Evolutionary conservation across 2,888 invertebrate genomes (phyloP).

Genomic region (Merodon equestris): DNA sequence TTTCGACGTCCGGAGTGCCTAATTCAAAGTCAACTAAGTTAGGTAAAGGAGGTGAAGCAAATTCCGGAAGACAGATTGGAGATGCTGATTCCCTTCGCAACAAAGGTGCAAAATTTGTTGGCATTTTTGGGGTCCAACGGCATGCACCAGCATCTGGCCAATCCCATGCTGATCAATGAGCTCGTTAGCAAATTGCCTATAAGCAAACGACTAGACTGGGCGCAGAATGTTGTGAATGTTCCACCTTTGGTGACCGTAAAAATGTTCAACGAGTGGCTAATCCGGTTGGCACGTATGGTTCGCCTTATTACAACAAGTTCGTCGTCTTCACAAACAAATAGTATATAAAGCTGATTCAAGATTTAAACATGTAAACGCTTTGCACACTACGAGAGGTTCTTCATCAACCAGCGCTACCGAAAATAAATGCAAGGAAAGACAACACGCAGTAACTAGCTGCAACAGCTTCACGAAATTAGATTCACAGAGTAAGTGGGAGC

Average conservation of each 20-base stretch:
- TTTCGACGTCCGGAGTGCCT: slow-evolving; percentile 45
- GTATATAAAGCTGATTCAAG: slow-evolving; percentile 4
- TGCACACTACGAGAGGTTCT: slow-evolving; percentile 5
- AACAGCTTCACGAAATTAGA: slow-evolving; percentile 6
- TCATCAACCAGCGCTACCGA: not conserved
- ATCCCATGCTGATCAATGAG: slow-evolving; percentile 40
- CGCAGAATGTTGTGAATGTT: slow-evolving; percentile 11
- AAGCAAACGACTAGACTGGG: slow-evolving; percentile 46
- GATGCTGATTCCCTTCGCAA: too few species aligned
- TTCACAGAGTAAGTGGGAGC: too few species aligned
- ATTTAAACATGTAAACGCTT: not conserved
- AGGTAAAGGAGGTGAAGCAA: slow-evolving; percentile 41
- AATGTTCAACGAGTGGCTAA: slow-evolving; percentile 31
- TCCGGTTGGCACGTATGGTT: slow-evolving; percentile 7
- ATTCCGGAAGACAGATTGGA: slow-evolving; percentile 49
- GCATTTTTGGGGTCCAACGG: slow-evolving; percentile 23
- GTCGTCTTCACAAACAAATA: not conserved
- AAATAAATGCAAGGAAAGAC: slow-evolving; percentile 1
- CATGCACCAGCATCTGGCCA: slow-evolving; percentile 33
- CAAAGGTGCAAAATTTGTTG: slow-evolving; percentile 23
- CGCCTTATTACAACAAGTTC: slow-evolving; percentile 8
- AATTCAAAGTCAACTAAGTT: slow-evolving; percentile 22
- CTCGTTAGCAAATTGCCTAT: slow-evolving; percentile 39
- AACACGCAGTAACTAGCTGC: slow-evolving; percentile 12
- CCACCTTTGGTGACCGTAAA: slow-evolving; percentile 18